Evolutionary conservation across 2,113 vertebrate species (phyloP).

Genomic region (Craseonycteris thonglongyai): DNA sequence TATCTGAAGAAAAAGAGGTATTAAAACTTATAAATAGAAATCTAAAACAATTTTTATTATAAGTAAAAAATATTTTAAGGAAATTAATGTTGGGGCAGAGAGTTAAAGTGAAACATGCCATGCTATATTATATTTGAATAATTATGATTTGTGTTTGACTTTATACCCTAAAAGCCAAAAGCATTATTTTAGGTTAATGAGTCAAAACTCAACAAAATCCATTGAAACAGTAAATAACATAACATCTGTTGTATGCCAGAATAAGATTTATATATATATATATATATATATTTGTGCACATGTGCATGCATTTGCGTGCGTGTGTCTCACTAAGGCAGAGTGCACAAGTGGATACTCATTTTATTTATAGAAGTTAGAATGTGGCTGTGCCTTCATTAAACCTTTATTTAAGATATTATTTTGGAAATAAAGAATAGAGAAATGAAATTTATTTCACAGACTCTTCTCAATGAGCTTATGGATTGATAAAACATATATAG

Average conservation of each 20-base stretch:
- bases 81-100: neutral
- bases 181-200: conserved; percentile 17
- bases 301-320: neutral
- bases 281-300: too few relatives aligned
- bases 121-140: neutral
- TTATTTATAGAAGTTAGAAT: neutral
- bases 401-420: neutral
- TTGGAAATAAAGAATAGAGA: neutral
- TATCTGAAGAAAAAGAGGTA: neutral
- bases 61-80: neutral
- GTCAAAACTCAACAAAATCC: neutral
- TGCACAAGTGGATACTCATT: neutral
- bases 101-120: neutral
- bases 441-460: neutral
- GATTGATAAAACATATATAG: neutral
- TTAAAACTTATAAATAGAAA: neutral
- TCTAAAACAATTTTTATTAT: neutral
- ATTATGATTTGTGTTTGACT: neutral
- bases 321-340: neutral
- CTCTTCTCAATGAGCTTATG: neutral
- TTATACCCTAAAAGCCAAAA: neutral
- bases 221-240: neutral
- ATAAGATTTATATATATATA: neutral
- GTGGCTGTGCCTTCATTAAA: neutral
- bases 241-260: neutral